Base-by-base conservation (phyloP, 2,888 invertebrate species). In the Crossocerus cetratus region DNA sequence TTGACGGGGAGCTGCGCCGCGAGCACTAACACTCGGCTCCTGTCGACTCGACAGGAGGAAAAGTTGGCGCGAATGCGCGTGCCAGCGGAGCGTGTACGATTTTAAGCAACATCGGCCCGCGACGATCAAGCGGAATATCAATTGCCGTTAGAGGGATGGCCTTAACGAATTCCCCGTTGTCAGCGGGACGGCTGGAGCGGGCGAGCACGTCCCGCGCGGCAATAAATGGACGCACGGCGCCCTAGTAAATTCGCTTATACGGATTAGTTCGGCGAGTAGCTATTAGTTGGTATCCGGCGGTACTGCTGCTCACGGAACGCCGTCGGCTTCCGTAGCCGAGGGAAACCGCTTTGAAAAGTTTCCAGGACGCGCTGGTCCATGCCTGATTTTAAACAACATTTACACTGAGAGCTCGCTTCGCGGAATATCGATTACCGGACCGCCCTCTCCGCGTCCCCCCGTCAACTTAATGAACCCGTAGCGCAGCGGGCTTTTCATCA, bases 341-440 rank as follows among this genome's bases (percentile, higher is more conserved):
- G 32, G 8, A 32, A 49, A 53, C 23, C 61, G 23, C 69, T 73
- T 65, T 58, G 65, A 69, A 69, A 65, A 62, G 65, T 69, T 69
- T 43, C 61, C 14, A 57, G 49, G 32, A 20, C 43, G 44, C 60
- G 56, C 62, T 14, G 42, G 56, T 61, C 61, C 54, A 53, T 54
- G 56, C 16, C 61, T 14, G 67, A 73, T 65, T 68, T 68, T 61
- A 32, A 59, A 62, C 63, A 43, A 64, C 64, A 53, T 69, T 64
- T 53, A 16, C 64, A 57, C 42, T 44, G 55, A 4, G 32, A 4
- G 32, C 32, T 32, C 32, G 16, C 22, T 45, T 11, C 21, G 8
- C n/a, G 59, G 57, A 61, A 57, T 72, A 74, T 74, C 74, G 65
- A 74, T 72, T 60, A 55, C 72, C 3, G 44, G n/a, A 8, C 32